phyloP scores from a whole-genome alignment of 2,888 invertebrate genomes.

The Sinopyrophorus schimmeli region DNA sequence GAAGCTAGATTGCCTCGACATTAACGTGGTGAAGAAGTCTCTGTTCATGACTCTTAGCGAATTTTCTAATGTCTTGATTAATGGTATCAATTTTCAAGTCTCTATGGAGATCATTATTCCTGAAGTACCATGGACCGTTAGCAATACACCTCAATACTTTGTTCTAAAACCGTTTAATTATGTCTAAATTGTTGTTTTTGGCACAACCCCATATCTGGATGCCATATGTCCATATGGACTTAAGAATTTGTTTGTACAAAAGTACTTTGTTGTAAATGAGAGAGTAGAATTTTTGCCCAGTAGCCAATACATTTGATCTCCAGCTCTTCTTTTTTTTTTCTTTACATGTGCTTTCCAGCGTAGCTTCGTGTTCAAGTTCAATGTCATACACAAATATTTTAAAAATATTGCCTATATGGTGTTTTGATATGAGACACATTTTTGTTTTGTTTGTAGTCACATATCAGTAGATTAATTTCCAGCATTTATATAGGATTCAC shows the following conservation, averaged over 20 bases:
- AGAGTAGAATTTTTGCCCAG: background rate
- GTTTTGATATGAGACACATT: background rate
- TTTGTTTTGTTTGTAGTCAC: background rate
- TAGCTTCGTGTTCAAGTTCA: too few relatives aligned
- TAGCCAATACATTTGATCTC: background rate
- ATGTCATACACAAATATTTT: conserved; percentile 1
- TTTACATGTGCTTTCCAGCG: background rate
- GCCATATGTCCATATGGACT: too few relatives aligned
- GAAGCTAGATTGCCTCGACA: too few relatives aligned
- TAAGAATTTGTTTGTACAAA: too few relatives aligned
- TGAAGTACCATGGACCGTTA: conserved; percentile 1
- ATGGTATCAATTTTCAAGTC: background rate
- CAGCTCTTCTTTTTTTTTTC: background rate
- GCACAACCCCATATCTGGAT: conserved; percentile 1
- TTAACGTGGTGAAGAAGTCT: too few relatives aligned
- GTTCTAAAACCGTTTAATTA: background rate
- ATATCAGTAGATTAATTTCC: too few relatives aligned
- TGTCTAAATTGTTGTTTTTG: background rate
- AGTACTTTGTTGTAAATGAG: background rate
- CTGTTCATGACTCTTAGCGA: too few relatives aligned
- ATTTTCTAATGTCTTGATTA: too few relatives aligned
- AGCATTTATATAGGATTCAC: too few relatives aligned
- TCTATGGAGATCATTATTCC: background rate
- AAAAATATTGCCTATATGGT: too few relatives aligned
- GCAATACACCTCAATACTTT: conserved; percentile 1